Base-by-base conservation (phyloP, 2,797 vertebrate species). In the Ctenopoma multispine region DNA sequence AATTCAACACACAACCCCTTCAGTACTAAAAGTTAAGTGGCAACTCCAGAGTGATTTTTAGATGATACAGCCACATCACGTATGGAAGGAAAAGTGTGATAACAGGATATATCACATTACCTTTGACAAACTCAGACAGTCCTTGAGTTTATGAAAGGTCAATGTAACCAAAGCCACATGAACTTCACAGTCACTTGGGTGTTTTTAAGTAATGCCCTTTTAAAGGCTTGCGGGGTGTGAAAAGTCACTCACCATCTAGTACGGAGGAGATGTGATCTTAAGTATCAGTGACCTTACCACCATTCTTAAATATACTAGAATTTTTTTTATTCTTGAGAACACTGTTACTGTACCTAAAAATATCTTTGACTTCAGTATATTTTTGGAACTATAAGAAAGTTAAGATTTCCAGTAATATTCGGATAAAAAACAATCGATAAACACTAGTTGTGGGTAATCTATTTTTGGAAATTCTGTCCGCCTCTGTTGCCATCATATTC, bases 401-500 rank as follows among this genome's bases (percentile, higher is more conserved):
- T 2, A 31, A 34, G 8, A 9, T 24, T 57, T 49, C 10, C 6
- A 54, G 5, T 14, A 2, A 10, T 41, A n/a, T 21, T 20, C 40
- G 3, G 50, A 69, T 4, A 48, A n/a, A 44, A 17, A 17, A 34
- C 3, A n/a, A 29, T 68, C 7, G 38, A 43, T 63, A 44, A 75
- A 58, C 56, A 70, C 23, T 1, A 38, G 4, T 40, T 55, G 48
- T 69, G 47, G 34, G 36, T 18, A 5, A 44, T 70, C 63, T 69
- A 79, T 81, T 81, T 79, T 81, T 59, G 57, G 66, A 53, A 18
- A 38, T 68, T 80, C 63, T 79, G 63, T 85, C 81, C 56, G 55
- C 74, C 59, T 82, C 76, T 77, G 77, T 80, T 82, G 63, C 83
- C 65, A 59, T 72, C 80, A 64, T 72, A 43, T 76, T 70, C 59